Evolutionary conservation across 2,797 vertebrate genomes (phyloP), one percentile per base, ranked within the genome.

Genomic region (Lycodopsis pacificus): DNA sequence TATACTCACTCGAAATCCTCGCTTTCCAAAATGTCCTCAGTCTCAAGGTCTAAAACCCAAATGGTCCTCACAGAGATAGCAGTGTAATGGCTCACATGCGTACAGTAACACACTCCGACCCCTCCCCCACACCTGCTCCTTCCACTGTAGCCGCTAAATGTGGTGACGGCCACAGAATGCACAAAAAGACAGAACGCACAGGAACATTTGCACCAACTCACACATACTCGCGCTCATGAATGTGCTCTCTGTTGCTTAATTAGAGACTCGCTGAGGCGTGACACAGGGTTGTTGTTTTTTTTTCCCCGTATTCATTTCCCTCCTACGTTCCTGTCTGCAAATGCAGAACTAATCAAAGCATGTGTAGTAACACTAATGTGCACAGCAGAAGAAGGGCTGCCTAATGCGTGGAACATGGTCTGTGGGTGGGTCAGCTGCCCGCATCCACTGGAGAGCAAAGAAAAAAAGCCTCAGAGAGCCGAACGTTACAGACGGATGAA

Each of bases 221-320:
- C 69, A 72, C 68, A 66, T 7, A 58, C 56, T 73, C 69, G 22
- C 48, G 44, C 63, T 81, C 57, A 59, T 65, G 69, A 83, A 85
- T 84, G 80, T 78, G 59, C 56, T 75, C 82, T 83, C 76, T 78
- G 79, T 77, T 81, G 90, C 79, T 87, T 86, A 82, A 89, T 89
- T 90, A 87, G 79, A 79, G 71, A 73, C 58, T 65, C 77, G 27
- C 69, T 61, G 81, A 81, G 58, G 61, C 79, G 40, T 76, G 82
- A 74, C 38, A 4, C 56, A n/a, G 51, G 68, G 11, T 38, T 62
- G 22, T 48, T 62, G 20, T 15, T 40, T 32, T 49, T 46, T 36
- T 57, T 56, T 15, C 13, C 5, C 25, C 53, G 1, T 27, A 67
- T 54, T 40, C 1, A 0, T 48, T 58, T 48, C 38, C 48, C 53